Base-by-base conservation (phyloP, 2,888 invertebrate genomes). In the Habroteleia sp. region DNA sequence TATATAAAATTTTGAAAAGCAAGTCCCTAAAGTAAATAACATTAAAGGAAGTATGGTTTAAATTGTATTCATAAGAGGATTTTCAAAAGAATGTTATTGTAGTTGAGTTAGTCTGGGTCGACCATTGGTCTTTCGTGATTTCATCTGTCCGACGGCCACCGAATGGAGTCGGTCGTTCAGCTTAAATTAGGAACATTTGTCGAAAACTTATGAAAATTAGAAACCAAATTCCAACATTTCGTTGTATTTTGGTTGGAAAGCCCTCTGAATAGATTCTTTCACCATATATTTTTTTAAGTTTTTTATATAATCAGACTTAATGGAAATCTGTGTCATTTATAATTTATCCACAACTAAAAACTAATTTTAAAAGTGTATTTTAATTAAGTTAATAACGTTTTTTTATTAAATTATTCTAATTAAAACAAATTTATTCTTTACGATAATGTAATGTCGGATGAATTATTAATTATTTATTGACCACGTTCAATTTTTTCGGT, bases 151-250 rank as follows among this genome's bases (percentile, higher is more conserved):
- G 71, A 16, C 71, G 71, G 71, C 35, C 29, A 39, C 62, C 1
- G 71, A 48, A 1, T 35, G 27, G 6, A 27, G 14, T 10, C 33
- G 41, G 33, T 14, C 54, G 41, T 46, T 62, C 48, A 10, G 71
- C 56, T 71, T 54, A 46, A 62, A 46, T 62, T 54, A 52, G 62
- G 46, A 62, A 46, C 50, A 52, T 60, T 62, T 39, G 54, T 66
- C 46, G 37, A 66, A 46, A 39, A 56, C 23, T 35, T 29, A 54
- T 54, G 37, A 54, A 54, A 44, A 44, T 20, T 54, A 11, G 29
- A 41, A 50, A 50, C 50, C 10, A 41, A 29, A 42, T 42, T 56
- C 44, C 35, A 16, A 44, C 44, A 13, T 31, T 23, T 8, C 50
- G 23, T 37, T n/a, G 31, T 3, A n/a, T n/a, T n/a, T n/a, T n/a